Conservation (phyloP, 2,888 invertebrate genomes). For the Ceramica pisi region DNA sequence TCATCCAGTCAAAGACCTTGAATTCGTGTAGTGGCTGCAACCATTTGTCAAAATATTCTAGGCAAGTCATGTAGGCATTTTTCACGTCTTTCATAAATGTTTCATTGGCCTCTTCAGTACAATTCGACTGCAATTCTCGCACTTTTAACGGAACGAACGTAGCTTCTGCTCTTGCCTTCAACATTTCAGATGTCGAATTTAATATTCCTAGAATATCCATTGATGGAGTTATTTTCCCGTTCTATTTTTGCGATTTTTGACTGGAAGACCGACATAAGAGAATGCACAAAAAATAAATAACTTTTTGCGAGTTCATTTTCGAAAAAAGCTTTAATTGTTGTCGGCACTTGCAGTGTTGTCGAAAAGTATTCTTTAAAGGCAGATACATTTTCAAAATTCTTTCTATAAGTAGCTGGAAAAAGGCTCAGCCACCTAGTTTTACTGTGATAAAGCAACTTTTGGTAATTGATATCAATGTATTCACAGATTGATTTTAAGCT, state of each 20-base stretch:
- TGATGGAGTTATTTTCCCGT: too few relatives aligned
- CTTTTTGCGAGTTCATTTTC: too few relatives aligned
- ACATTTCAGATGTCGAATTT: too few relatives aligned
- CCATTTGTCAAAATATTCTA: not conserved
- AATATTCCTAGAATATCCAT: too few relatives aligned
- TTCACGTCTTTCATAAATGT: not conserved
- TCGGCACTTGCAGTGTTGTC: too few relatives aligned
- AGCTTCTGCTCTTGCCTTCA: too few relatives aligned
- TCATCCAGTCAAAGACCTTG: conserved; percentile 1
- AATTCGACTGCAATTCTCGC: conserved; percentile 1
- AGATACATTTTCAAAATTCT: not conserved
- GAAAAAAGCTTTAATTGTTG: too few relatives aligned
- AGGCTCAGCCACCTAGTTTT: not conserved
- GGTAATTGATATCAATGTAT: not conserved
- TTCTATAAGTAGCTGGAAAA: not conserved
- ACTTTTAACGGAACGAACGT: conserved; percentile 1
- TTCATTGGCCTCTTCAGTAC: not conserved
- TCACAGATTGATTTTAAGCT: too few relatives aligned
- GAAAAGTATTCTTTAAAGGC: too few relatives aligned
- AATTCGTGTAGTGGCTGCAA: conserved; percentile 1
- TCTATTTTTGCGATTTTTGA: too few relatives aligned
- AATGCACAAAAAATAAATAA: too few relatives aligned
- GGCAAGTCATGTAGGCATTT: not conserved
- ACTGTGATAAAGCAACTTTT: conserved; percentile 1
- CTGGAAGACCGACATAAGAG: too few relatives aligned